Conservation (phyloP, 2,797 vertebrate species). For the Orientallactaga sibirica region DNA sequence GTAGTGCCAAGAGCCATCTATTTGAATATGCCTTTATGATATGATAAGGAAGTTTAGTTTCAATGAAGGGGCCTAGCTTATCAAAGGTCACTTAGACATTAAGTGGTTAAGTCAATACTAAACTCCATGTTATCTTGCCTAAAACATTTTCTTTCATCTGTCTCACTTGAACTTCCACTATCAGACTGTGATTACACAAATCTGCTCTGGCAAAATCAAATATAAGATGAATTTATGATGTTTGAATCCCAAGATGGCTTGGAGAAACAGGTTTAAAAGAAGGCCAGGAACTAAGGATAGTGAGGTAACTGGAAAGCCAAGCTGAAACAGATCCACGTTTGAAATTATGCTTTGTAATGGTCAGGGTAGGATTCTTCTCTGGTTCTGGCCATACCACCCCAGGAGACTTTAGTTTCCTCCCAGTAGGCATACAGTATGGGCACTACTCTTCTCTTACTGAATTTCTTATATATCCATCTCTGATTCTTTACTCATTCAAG, state of each 20-base stretch:
- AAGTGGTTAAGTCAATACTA: not conserved
- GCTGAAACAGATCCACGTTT: not conserved
- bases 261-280: slow-evolving; percentile 21
- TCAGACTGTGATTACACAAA: slow-evolving; percentile 10
- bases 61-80: slow-evolving; percentile 1
- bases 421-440: not conserved
- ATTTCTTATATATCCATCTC: not conserved
- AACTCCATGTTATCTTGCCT: slow-evolving; percentile 14
- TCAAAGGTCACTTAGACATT: not conserved
- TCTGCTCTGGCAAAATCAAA: slow-evolving; percentile 30
- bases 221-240: not conserved
- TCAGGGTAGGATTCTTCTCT: not conserved
- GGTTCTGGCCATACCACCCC: fast-evolving
- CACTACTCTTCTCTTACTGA: not conserved
- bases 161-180: not conserved
- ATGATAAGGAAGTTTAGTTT: slow-evolving; percentile 29
- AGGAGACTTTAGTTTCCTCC: no score
- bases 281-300: not conserved
- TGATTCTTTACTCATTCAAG: not conserved
- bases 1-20: not conserved
- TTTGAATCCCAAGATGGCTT: not conserved
- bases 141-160: not conserved
- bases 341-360: not conserved
- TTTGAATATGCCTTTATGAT: not conserved
- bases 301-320: not conserved